These are phyloP conservation scores for Rhodinocichla rosea DNA, from an alignment of 2,113 vertebrate species.

Conservation along the genomic window DNA sequence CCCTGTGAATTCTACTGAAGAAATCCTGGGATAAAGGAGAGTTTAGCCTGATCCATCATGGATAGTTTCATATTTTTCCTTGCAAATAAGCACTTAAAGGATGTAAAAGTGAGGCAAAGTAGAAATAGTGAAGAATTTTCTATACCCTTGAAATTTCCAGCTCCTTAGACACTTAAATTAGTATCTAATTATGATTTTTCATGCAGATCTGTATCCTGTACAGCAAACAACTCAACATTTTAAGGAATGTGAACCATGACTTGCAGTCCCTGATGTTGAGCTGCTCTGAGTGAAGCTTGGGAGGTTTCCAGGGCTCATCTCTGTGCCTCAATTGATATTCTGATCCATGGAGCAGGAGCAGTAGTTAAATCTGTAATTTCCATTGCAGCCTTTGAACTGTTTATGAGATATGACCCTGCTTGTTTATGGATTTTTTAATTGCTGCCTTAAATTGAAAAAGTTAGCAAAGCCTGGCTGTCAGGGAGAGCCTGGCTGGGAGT, in stretches of 20 bases:
- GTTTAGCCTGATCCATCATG: not conserved
- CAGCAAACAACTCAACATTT: not conserved
- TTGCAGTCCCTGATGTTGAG: not conserved
- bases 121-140: not conserved
- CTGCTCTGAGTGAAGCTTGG: not conserved
- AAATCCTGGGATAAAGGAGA: not conserved
- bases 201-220: not conserved
- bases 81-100: not conserved
- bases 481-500: not conserved
- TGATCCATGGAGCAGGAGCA: not conserved
- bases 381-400: not conserved
- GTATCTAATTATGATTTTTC: not conserved
- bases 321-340: not conserved
- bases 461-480: not conserved
- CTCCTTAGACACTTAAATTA: not conserved
- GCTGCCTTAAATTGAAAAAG: not conserved
- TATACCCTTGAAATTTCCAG: not conserved
- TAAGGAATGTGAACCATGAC: not conserved
- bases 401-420: not conserved
- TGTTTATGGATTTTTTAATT: conserved; percentile 13
- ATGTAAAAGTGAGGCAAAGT: not conserved
- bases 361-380: not conserved
- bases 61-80: not conserved
- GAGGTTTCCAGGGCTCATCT: not conserved
- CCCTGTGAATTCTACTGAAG: not conserved